phyloP scores from a whole-genome alignment of 2,113 vertebrate species.

The Tragelaphus scriptus region DNA sequence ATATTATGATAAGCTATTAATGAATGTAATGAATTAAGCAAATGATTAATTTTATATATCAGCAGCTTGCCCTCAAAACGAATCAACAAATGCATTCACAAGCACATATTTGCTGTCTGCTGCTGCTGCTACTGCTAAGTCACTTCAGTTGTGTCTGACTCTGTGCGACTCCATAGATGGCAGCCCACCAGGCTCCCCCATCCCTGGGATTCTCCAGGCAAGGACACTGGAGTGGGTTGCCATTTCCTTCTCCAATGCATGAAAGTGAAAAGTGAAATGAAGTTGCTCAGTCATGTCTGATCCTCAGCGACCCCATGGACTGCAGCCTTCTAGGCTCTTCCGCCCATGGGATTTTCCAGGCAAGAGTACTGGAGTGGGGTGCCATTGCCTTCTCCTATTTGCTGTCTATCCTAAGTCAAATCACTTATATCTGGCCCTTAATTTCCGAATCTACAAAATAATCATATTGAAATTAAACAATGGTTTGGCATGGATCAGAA shows the following conservation, averaged over 20 bases:
- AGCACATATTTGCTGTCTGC: not conserved
- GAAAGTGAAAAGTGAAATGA: too few species aligned
- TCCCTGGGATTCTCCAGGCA: too few species aligned
- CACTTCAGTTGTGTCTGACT: too few species aligned
- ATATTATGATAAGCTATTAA: not conserved
- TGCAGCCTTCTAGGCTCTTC: too few species aligned
- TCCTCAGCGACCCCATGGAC: too few species aligned
- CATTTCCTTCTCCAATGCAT: too few species aligned
- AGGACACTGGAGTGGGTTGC: too few species aligned
- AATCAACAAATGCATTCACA: not conserved
- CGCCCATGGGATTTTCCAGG: too few species aligned
- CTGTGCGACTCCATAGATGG: rapidly evolving
- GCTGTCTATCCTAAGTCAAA: not conserved
- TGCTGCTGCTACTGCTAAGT: too few species aligned
- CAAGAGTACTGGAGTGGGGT: too few species aligned
- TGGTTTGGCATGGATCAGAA: not conserved
- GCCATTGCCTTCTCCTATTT: not conserved
- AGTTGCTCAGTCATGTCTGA: rapidly evolving
- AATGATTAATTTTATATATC: not conserved
- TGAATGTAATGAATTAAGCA: not conserved
- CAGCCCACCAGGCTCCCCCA: too few species aligned
- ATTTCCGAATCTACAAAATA: not conserved
- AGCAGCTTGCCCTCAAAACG: not conserved
- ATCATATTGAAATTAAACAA: not conserved
- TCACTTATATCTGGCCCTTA: not conserved